Evolutionary conservation across 2,797 vertebrate genomes (phyloP).

Genomic region (Scolopax bukidnonensis): DNA sequence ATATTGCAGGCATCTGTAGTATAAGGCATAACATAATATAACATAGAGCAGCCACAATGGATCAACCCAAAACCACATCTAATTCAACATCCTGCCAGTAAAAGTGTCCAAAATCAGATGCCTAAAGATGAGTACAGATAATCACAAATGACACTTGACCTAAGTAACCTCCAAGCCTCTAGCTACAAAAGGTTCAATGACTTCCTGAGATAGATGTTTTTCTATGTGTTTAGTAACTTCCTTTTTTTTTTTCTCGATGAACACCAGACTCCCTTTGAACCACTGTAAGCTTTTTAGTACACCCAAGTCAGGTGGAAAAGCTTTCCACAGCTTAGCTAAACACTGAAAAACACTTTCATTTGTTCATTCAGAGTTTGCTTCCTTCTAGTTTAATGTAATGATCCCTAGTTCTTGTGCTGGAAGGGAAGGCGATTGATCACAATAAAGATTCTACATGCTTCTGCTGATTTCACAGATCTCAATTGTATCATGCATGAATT

Average conservation of each 20-base stretch:
- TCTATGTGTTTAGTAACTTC: background rate
- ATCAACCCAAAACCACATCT: background rate
- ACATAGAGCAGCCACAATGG: background rate
- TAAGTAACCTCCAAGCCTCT: background rate
- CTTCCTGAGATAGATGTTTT: background rate
- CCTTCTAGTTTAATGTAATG: background rate
- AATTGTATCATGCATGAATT: background rate
- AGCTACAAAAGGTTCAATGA: background rate
- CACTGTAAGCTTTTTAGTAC: background rate
- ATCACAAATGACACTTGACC: background rate
- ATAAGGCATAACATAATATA: background rate
- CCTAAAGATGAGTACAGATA: background rate
- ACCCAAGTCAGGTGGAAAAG: background rate
- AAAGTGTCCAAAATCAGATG: background rate
- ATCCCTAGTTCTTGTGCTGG: background rate
- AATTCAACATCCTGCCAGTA: background rate
- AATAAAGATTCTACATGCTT: background rate
- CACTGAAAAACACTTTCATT: background rate
- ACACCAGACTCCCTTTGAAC: background rate
- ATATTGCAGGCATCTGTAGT: background rate
- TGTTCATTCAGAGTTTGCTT: background rate
- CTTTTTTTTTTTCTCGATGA: background rate
- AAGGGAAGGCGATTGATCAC: background rate
- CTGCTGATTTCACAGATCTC: background rate
- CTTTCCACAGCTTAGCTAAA: background rate